Conservation (phyloP, 2,113 vertebrate genomes). For the Vidua chalybeata region DNA sequence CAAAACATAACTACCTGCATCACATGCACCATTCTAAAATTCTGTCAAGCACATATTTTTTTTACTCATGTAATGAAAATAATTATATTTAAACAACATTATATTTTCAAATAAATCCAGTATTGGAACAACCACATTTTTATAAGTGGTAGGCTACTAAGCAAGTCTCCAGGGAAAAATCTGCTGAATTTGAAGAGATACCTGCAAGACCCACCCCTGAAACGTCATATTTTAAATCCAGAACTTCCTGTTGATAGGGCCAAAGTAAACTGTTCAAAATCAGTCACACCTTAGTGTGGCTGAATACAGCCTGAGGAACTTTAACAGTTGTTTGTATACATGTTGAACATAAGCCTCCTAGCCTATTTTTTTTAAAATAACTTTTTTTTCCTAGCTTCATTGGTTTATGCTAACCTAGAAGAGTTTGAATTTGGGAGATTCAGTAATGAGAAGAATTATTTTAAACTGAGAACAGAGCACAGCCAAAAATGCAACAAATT, state of each 20-base stretch:
- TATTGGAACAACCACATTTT: neutral
- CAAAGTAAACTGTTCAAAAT: neutral
- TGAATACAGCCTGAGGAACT: neutral
- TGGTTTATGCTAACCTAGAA: neutral
- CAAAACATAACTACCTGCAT: neutral
- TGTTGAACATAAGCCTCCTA: neutral
- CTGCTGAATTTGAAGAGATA: neutral
- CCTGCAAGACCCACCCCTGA: neutral
- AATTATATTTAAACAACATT: neutral
- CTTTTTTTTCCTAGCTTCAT: neutral
- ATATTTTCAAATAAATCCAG: neutral
- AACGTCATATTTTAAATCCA: neutral
- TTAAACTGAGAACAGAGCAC: conserved; percentile 13
- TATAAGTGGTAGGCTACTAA: neutral
- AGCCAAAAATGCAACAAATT: neutral
- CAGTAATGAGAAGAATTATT: neutral
- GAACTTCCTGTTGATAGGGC: neutral
- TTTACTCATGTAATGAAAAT: neutral
- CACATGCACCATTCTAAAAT: neutral
- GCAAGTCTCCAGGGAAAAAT: neutral
- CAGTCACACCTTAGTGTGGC: neutral
- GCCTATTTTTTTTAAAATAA: neutral
- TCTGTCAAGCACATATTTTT: neutral
- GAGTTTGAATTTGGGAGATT: neutral
- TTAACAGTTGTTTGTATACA: neutral